Conservation (phyloP, 1,140 invertebrate genomes). For the Cyclargus thomasi region DNA sequence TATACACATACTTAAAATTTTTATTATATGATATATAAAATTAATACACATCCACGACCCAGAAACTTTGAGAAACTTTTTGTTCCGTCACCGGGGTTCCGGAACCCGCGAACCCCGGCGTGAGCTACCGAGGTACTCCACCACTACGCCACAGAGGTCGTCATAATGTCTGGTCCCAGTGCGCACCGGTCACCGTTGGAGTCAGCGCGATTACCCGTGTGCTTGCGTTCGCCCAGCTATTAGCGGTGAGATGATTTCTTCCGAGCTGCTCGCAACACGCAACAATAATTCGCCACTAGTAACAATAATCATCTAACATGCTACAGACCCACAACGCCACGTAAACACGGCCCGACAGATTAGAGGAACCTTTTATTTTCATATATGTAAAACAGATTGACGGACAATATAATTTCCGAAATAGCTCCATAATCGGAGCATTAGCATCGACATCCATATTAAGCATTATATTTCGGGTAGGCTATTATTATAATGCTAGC, state of each 20-base stretch:
- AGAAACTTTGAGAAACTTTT: too few species aligned
- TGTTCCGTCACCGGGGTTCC: too few species aligned
- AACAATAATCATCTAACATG: neutral
- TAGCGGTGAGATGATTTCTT: neutral
- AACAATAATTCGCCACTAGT: neutral
- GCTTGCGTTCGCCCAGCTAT: too few species aligned
- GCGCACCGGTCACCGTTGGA: too few species aligned
- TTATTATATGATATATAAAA: too few species aligned
- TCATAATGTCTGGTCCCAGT: too few species aligned
- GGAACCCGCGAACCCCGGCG: too few species aligned
- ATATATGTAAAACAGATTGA: slow-evolving; percentile 69
- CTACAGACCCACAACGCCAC: slow-evolving; percentile 39
- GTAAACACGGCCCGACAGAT: slow-evolving; percentile 62
- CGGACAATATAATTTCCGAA: slow-evolving; percentile 72
- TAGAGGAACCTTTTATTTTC: slow-evolving; percentile 63
- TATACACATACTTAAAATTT: too few species aligned
- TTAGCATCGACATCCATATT: slow-evolving; percentile 72
- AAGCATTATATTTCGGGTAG: slow-evolving; percentile 71
- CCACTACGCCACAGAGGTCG: too few species aligned
- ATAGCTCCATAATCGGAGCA: slow-evolving; percentile 70
- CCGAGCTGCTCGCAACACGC: neutral
- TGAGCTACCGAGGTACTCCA: too few species aligned
- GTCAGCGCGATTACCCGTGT: neutral
- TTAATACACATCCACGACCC: too few species aligned
- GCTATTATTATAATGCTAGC: slow-evolving; percentile 59